Conservation (phyloP, 2,888 invertebrate genomes). For the Allolobophora icterica region DNA sequence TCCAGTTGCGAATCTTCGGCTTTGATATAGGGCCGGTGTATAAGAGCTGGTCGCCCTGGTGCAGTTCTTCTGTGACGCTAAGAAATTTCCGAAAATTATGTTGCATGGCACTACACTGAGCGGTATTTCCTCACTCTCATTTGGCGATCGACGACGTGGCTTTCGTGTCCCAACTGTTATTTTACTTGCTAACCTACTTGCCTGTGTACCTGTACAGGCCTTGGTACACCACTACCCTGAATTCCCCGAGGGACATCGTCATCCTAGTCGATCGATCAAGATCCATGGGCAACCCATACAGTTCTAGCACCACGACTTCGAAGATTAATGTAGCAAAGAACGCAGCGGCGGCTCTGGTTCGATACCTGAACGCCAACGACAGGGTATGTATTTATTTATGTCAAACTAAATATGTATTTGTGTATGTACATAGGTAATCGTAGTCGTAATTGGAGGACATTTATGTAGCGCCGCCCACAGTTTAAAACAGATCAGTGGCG, state of each 20-base stretch:
- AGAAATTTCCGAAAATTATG: too few relatives aligned
- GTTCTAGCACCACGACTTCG: background rate
- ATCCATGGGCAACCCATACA: background rate
- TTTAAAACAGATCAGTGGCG: too few relatives aligned
- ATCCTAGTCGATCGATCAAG: background rate
- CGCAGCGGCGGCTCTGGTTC: conserved; percentile 14
- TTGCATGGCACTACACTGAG: too few relatives aligned
- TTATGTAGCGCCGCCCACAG: too few relatives aligned
- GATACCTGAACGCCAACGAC: conserved; percentile 29
- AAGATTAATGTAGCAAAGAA: conserved; percentile 18
- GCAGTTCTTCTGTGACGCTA: too few relatives aligned
- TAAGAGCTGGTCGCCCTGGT: too few relatives aligned
- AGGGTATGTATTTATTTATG: background rate
- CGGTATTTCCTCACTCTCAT: background rate
- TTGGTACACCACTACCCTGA: background rate
- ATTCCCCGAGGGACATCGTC: background rate
- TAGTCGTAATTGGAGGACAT: too few relatives aligned
- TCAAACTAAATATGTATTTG: background rate
- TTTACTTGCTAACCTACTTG: background rate
- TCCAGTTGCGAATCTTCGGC: too few relatives aligned
- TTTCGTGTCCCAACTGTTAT: background rate
- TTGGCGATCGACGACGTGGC: background rate
- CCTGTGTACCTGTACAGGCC: background rate
- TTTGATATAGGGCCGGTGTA: too few relatives aligned
- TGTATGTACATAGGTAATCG: background rate